Conservation (phyloP, 2,113 vertebrate species). For the Scolopax mira region DNA sequence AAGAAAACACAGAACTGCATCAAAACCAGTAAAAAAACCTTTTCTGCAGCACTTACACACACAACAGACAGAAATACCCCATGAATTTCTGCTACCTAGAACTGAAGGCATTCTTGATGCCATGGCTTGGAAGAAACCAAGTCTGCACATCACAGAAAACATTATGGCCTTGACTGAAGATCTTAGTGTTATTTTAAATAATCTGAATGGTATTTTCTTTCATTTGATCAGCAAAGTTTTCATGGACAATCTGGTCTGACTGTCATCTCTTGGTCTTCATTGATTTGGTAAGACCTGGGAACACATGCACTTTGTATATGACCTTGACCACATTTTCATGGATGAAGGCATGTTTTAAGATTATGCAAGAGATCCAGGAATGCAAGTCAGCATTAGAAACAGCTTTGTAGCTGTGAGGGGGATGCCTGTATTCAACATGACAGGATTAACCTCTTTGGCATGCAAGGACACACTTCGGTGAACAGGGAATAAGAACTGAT, state of each 20-base stretch:
- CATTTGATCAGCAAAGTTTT: background rate
- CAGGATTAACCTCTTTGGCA: background rate
- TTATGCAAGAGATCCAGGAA: background rate
- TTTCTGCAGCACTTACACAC: background rate
- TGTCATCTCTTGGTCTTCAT: background rate
- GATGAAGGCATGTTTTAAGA: background rate
- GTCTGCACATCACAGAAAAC: background rate
- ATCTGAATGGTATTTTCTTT: background rate
- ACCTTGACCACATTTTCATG: background rate
- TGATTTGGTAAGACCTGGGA: background rate
- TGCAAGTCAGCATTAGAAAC: background rate
- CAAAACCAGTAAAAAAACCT: background rate
- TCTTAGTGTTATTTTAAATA: background rate
- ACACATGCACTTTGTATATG: accelerated
- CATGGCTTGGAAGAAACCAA: background rate
- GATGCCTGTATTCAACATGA: background rate
- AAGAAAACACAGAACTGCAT: background rate
- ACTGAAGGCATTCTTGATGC: background rate
- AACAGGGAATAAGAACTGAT: background rate
- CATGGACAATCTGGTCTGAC: background rate
- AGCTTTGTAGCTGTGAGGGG: background rate
- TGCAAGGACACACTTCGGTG: background rate
- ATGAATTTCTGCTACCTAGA: background rate
- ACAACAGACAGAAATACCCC: background rate
- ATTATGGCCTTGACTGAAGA: background rate